Evolutionary conservation across 2,888 invertebrate genomes (phyloP).

Genomic region (Serrognathus titanus): DNA sequence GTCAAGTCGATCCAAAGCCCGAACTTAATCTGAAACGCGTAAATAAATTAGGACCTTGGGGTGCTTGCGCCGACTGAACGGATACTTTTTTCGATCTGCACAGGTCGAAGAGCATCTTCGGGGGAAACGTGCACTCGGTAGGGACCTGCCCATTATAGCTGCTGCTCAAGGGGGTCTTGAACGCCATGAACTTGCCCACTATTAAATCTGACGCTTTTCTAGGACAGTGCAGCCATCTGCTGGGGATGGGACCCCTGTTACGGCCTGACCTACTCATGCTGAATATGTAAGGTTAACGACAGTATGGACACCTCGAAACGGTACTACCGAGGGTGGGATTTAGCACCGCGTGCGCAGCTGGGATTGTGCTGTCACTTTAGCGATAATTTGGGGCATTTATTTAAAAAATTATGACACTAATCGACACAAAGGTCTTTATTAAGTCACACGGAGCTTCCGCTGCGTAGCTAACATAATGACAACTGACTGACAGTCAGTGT

Average conservation of each 20-base stretch:
- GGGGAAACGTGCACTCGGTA: slow-evolving; percentile 76
- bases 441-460: no score
- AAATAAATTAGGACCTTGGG: slow-evolving; percentile 6
- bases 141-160: slow-evolving; percentile 84
- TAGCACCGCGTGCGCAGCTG: no score
- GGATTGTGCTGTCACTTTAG: no score
- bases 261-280: slow-evolving; percentile 17
- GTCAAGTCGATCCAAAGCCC: slow-evolving; percentile 97
- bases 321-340: no score
- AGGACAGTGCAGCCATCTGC: slow-evolving; percentile 86
- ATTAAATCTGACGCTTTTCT: slow-evolving; percentile 72
- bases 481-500: no score
- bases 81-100: slow-evolving; percentile 73
- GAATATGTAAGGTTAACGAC: background rate
- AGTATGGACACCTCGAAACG: no score
- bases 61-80: background rate
- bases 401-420: no score
- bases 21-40: slow-evolving; percentile 66
- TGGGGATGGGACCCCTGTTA: slow-evolving; percentile 66
- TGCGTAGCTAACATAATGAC: no score
- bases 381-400: no score
- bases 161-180: slow-evolving; percentile 87
- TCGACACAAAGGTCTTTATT: no score
- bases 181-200: slow-evolving; percentile 83
- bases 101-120: slow-evolving; percentile 81